Percentiles rank a stretch among this genome's conserved stretches.
Conservation (phyloP, 2,797 vertebrate genomes). For the Enteromius argenteus region DNA sequence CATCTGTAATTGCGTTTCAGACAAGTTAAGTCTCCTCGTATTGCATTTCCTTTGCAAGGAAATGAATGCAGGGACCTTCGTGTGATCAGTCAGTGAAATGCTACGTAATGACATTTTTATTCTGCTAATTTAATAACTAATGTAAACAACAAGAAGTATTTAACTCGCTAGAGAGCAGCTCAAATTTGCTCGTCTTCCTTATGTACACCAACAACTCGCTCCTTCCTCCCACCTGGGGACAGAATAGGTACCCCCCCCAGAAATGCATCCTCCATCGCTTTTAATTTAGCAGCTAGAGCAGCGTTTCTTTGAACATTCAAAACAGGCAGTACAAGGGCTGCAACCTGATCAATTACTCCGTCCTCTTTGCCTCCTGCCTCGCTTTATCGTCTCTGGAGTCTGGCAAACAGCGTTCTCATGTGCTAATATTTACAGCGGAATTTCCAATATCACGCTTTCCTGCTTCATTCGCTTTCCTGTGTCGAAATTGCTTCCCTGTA, state of each 20-base stretch:
- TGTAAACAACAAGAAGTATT: conserved; percentile 56
- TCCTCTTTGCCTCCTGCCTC: conserved; percentile 63
- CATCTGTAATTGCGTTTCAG: conserved; percentile 76
- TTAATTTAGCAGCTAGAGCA: conserved; percentile 78
- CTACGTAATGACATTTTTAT: conserved; percentile 77
- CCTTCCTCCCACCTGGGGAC: conserved; percentile 62
- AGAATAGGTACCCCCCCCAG: not conserved
- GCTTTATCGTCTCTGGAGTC: conserved; percentile 34
- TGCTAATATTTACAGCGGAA: conserved; percentile 54
- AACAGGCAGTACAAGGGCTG: conserved; percentile 67
- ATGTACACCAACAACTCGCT: conserved; percentile 64
- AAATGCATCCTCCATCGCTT: conserved; percentile 45
- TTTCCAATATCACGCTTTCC: conserved; percentile 46
- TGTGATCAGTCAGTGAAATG: conserved; percentile 58
- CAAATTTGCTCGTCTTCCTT: not conserved
- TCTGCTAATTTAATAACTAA: conserved; percentile 77
- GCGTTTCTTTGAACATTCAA: conserved; percentile 78
- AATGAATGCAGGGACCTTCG: conserved; percentile 65
- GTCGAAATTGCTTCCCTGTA: conserved; percentile 45
- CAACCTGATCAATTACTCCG: conserved; percentile 77
- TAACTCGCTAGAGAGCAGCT: not conserved
- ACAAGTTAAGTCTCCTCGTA: conserved; percentile 67
- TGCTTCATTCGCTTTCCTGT: conserved; percentile 41
- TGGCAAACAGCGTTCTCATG: conserved; percentile 34
- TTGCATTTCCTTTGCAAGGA: conserved; percentile 70